Evolutionary conservation across 2,797 vertebrate genomes (phyloP).

Genomic region (Propithecus perrieri): DNA sequence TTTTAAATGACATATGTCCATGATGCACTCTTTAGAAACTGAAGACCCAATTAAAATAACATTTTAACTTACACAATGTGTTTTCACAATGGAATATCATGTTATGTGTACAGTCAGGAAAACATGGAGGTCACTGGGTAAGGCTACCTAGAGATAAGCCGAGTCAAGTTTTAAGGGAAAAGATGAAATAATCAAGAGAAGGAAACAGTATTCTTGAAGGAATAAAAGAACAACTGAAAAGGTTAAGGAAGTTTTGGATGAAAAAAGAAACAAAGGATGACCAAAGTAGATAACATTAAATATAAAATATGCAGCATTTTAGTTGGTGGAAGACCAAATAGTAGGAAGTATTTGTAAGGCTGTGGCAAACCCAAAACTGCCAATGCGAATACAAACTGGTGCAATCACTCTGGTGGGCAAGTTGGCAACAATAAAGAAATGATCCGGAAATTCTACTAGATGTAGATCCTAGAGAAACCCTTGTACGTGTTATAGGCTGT

Average conservation of each 20-base stretch:
- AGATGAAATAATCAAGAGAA: not conserved
- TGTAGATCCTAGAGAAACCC: not conserved
- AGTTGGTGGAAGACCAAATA: not conserved
- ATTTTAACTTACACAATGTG: not conserved
- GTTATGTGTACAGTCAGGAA: not conserved
- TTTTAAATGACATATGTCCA: not conserved
- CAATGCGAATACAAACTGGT: not conserved
- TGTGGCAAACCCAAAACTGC: not conserved
- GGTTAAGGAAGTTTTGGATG: not conserved
- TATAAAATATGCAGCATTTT: constrained; percentile 16
- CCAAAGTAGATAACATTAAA: not conserved
- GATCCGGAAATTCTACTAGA: not conserved
- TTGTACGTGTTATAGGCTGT: not conserved
- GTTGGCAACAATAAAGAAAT: not conserved
- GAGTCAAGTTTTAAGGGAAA: not conserved
- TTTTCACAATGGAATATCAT: not conserved
- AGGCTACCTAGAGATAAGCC: not conserved
- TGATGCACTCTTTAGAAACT: not conserved
- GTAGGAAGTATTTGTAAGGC: not conserved
- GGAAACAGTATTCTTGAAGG: not conserved
- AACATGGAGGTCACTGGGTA: not conserved
- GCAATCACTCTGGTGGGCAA: not conserved
- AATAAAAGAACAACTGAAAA: not conserved
- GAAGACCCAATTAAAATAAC: not conserved
- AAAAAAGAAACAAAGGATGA: constrained; percentile 8